Percentiles rank a stretch among this genome's conserved stretches.
Evolutionary conservation across 2,797 vertebrate genomes (phyloP).

Genomic region (Enteromius paludinosus): DNA sequence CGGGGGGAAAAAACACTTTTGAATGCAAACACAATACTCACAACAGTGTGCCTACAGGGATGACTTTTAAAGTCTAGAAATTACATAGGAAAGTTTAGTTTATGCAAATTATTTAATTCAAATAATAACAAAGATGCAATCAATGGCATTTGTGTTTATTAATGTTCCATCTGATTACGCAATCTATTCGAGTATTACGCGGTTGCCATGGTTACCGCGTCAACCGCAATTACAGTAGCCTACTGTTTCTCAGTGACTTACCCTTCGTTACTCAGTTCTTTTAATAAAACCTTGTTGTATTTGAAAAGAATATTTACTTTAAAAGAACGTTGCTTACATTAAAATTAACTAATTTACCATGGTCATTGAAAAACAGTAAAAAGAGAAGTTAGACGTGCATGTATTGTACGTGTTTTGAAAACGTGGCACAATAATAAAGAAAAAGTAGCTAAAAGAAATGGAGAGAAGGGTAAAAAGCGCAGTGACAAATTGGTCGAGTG

Average conservation of each 20-base stretch:
- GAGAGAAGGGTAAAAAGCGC: constrained; percentile 80
- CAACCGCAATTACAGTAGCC: not conserved
- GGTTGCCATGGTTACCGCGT: not conserved
- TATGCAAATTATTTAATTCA: not conserved
- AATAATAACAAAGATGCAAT: not conserved
- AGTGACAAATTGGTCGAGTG: constrained; percentile 86
- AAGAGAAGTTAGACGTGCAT: not conserved
- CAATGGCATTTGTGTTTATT: not conserved
- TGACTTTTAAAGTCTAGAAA: not conserved
- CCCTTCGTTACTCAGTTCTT: not conserved
- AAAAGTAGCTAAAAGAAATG: constrained; percentile 72
- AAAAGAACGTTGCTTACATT: not conserved
- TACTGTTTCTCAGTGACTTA: not conserved
- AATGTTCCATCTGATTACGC: not conserved
- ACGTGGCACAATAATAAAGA: constrained; percentile 72
- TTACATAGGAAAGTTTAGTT: not conserved
- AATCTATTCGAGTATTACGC: not conserved
- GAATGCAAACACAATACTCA: not conserved
- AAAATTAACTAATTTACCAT: not conserved
- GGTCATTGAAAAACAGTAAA: not conserved
- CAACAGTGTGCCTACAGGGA: not conserved
- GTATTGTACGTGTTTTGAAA: constrained; percentile 70
- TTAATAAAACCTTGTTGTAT: not conserved
- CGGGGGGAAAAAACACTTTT: not conserved
- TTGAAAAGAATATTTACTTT: not conserved